Evolutionary conservation across 2,797 vertebrate genomes (phyloP), one percentile per base, ranked within the genome.

Genomic region (Malurus splendens): DNA sequence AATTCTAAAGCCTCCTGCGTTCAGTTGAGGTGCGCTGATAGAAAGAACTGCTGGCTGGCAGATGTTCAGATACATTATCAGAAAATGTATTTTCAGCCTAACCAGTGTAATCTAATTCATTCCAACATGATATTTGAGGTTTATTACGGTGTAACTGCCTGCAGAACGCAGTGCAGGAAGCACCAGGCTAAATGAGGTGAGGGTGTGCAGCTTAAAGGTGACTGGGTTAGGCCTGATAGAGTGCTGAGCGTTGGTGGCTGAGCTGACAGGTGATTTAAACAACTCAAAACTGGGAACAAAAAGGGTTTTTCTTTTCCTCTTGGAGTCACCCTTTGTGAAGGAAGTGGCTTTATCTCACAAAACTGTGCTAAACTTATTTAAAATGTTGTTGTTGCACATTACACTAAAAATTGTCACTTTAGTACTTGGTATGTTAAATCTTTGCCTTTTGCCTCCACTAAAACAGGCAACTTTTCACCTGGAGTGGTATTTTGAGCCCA

Each of bases 51-150:
- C 70, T 94, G 85, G 62, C 82, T 95, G 92, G 73, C 82, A 93
- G 87, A 91, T 95, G 91, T 77, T 67, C 75, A 89, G 91, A 93
- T 84, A 87, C 70, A 50, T 86, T 91, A 93, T 95, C 93, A 91
- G 82, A 93, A 95, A 95, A 95, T 93, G 84, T 94, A 89, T 94
- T 96, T 96, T 56, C 80, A 74, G 51, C 45, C 92, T 94, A 94
- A 93, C 66, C 81, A 88, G 62, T 52, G 33, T 86, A 83, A 95
- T 88, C 82, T 74, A 92, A 90, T 94, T 95, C 71, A 56, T 90
- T 79, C 90, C 65, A 87, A 86, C 10, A 20, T 82, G 84, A 39
- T 95, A 80, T 89, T 95, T 93, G 79, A 60, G 60, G 93, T 94
- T 90, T 91, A 48, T 93, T 93, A 16, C 48, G 39, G 89, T 47